phyloP scores from a whole-genome alignment of 2,797 vertebrate species.

The Anabas testudineus region DNA sequence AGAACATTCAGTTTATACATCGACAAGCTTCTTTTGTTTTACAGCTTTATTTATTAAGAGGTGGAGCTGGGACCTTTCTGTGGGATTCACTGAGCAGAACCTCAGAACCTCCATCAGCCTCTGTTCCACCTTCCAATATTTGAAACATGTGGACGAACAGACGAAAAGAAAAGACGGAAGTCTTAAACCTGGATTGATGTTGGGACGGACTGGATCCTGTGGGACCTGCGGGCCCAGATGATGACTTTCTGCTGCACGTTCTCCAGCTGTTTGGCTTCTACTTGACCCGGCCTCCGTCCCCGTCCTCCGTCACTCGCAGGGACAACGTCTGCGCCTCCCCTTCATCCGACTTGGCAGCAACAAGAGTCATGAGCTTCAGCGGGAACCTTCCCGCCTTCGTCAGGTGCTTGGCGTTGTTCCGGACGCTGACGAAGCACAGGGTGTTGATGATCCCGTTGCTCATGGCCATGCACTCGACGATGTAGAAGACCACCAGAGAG shows the following conservation, averaged over 20 bases:
- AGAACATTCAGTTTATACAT: too few relatives aligned
- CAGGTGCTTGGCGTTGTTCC: conserved; percentile 87
- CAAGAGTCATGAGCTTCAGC: conserved; percentile 38
- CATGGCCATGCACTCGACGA: conserved; percentile 96
- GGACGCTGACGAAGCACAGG: conserved; percentile 90
- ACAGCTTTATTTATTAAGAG: too few relatives aligned
- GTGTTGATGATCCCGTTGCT: conserved; percentile 98
- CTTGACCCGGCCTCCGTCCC: conserved; percentile 20
- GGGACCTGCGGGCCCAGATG: too few relatives aligned
- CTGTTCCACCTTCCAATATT: too few relatives aligned
- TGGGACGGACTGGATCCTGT: too few relatives aligned
- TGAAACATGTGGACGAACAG: too few relatives aligned
- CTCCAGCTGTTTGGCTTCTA: conserved; percentile 3
- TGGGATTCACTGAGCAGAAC: too few relatives aligned
- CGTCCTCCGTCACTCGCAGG: conserved; percentile 57
- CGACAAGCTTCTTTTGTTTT: too few relatives aligned
- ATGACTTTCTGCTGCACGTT: not conserved
- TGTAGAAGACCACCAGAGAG: conserved; percentile 93
- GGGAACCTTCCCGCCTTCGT: conserved; percentile 70
- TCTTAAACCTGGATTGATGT: too few relatives aligned
- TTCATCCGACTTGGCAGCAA: conserved; percentile 51
- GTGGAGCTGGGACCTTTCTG: too few relatives aligned
- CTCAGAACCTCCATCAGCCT: too few relatives aligned
- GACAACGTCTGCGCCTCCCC: conserved; percentile 66
- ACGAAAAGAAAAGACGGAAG: too few relatives aligned